Percentiles rank a stretch among this genome's conserved stretches.
phyloP scores from a whole-genome alignment of 1,140 invertebrate genomes.

The Drosophila triauraria region DNA sequence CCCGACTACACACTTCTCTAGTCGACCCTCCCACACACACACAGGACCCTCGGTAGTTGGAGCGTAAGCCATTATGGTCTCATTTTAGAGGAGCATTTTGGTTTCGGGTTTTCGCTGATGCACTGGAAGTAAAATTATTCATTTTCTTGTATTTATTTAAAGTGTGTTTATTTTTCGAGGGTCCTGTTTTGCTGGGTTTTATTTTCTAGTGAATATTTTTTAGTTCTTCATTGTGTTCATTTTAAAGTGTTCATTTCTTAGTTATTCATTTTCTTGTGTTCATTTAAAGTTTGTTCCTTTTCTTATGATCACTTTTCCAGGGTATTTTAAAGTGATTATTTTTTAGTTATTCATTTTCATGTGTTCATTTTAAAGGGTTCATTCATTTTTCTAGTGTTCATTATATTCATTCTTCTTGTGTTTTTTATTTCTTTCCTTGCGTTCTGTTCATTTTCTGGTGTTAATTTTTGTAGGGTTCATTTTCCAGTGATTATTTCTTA shows the following conservation, averaged over 20 bases:
- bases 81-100: conserved; percentile 58
- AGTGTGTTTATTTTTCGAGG: background rate
- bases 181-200: background rate
- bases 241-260: background rate
- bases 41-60: conserved; percentile 25
- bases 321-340: accelerated
- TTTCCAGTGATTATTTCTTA: no score
- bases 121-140: conserved; percentile 1
- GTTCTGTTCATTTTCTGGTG: background rate
- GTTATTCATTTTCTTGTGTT: background rate
- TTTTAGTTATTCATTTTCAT: background rate
- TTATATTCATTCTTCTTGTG: background rate
- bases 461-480: background rate
- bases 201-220: accelerated
- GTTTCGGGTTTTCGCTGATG: conserved; percentile 39
- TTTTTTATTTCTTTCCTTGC: background rate
- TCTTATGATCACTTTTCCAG: background rate
- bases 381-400: background rate
- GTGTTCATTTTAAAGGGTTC: background rate
- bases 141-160: background rate
- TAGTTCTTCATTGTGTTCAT: background rate
- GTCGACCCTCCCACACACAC: background rate
- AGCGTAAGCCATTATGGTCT: conserved; percentile 64
- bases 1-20: background rate
- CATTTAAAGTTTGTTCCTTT: background rate